phyloP scores from a whole-genome alignment of 2,888 invertebrate species.

The Eilema depressum region DNA sequence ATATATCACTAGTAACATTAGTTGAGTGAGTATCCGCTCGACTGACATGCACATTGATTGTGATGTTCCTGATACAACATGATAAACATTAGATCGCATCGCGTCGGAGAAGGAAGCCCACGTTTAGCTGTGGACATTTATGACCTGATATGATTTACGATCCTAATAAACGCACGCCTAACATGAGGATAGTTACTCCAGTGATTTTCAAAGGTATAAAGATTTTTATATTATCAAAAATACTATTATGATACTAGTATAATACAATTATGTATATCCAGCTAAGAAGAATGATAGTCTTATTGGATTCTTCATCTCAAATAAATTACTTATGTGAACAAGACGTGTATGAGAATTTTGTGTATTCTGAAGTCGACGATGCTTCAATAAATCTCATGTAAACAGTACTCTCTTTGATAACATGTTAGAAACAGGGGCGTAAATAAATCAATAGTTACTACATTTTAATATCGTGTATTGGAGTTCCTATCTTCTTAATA shows the following conservation, averaged over 20 bases:
- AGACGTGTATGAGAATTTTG: background rate
- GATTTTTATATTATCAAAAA: background rate
- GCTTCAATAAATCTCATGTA: conserved; percentile 70
- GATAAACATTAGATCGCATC: conserved; percentile 19
- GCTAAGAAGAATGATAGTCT: background rate
- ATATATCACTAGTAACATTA: conserved; percentile 1
- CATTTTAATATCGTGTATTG: conserved; percentile 41
- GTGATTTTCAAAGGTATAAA: conserved; percentile 1
- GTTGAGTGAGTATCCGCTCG: conserved; percentile 9
- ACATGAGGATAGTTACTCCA: background rate
- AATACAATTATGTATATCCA: background rate
- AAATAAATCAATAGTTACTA: conserved; percentile 56
- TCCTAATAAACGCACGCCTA: conserved; percentile 18
- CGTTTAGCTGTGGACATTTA: conserved; percentile 24
- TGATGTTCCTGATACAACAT: conserved; percentile 15
- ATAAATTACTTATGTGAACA: background rate
- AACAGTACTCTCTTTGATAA: conserved; percentile 60
- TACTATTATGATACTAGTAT: background rate
- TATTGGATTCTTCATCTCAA: conserved; percentile 38
- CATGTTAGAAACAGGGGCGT: conserved; percentile 44
- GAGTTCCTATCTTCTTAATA: conserved; percentile 7
- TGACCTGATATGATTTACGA: conserved; percentile 24
- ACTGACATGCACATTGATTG: conserved; percentile 18
- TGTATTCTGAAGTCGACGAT: background rate
- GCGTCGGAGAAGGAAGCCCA: conserved; percentile 23